These are phyloP conservation scores for Platycnemis pennipes DNA, from an alignment of 2,888 invertebrate genomes.

Conservation along the genomic window DNA sequence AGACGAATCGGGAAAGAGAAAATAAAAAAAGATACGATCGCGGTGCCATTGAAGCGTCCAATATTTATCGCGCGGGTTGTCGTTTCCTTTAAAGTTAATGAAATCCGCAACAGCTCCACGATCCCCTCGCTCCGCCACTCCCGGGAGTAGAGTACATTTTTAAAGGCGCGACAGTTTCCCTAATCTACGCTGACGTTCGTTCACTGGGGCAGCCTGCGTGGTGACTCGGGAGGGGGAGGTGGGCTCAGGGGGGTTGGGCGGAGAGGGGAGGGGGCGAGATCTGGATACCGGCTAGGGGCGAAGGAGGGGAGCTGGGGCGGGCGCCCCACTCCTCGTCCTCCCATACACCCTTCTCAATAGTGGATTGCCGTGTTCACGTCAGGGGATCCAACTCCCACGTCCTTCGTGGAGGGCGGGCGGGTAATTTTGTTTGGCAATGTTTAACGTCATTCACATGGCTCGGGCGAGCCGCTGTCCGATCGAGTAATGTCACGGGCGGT, in stretches of 20 bases:
- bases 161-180: constrained; percentile 44
- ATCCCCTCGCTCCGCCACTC: neutral
- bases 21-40: no score
- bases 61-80: neutral
- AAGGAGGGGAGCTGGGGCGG: neutral
- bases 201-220: constrained; percentile 6
- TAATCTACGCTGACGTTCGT: constrained; percentile 57
- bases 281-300: neutral
- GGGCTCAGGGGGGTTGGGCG: neutral
- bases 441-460: constrained; percentile 66
- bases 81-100: neutral
- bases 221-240: constrained; percentile 10
- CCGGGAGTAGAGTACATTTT: constrained; percentile 48
- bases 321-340: neutral
- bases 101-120: neutral
- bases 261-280: neutral
- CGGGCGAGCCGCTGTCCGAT: constrained; percentile 56
- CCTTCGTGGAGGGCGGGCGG: constrained; percentile 9
- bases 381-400: constrained; percentile 35
- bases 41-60: neutral
- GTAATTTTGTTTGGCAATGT: constrained; percentile 65
- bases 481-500: constrained; percentile 47
- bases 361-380: constrained; percentile 62
- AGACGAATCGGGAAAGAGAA: neutral
- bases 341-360: constrained; percentile 36